Evolutionary conservation across 2,888 invertebrate species (phyloP).

Genomic region (Schizaphis graminum): DNA sequence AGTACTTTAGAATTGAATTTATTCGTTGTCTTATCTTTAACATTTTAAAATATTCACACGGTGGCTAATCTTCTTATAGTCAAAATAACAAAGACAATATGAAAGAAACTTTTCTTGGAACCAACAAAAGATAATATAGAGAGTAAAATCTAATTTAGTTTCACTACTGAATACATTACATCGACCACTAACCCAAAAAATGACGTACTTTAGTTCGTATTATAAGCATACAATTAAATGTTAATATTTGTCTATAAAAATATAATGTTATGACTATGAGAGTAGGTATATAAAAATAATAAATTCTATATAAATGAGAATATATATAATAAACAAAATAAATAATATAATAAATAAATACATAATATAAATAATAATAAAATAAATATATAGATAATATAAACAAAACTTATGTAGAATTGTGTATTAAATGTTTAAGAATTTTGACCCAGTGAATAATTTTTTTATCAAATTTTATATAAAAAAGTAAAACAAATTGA

Average conservation of each 20-base stretch:
- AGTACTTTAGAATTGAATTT: background rate
- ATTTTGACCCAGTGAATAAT: too few relatives aligned
- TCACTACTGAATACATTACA: constrained; percentile 24
- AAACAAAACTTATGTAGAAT: too few relatives aligned
- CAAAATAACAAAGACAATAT: constrained; percentile 55
- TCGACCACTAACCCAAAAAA: background rate
- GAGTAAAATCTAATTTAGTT: constrained; percentile 50
- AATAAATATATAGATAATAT: too few relatives aligned
- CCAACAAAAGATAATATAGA: constrained; percentile 42
- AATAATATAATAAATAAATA: too few relatives aligned
- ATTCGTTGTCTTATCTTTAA: constrained; percentile 5
- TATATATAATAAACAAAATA: too few relatives aligned
- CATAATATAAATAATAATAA: too few relatives aligned
- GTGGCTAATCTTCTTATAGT: constrained; percentile 53
- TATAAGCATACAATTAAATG: background rate
- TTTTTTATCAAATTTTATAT: too few relatives aligned
- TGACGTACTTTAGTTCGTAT: background rate
- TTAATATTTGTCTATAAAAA: background rate
- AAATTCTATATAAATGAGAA: background rate
- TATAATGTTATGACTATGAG: background rate
- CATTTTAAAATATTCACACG: constrained; percentile 56
- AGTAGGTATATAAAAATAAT: background rate
- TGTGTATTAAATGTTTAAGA: too few relatives aligned
- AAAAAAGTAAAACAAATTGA: too few relatives aligned
- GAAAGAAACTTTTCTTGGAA: constrained; percentile 37